A percentile compares a stretch with the other conserved stretches of the same genome.
Evolutionary conservation across 2,888 invertebrate genomes (phyloP).

Genomic region (Aricia artaxerxes): DNA sequence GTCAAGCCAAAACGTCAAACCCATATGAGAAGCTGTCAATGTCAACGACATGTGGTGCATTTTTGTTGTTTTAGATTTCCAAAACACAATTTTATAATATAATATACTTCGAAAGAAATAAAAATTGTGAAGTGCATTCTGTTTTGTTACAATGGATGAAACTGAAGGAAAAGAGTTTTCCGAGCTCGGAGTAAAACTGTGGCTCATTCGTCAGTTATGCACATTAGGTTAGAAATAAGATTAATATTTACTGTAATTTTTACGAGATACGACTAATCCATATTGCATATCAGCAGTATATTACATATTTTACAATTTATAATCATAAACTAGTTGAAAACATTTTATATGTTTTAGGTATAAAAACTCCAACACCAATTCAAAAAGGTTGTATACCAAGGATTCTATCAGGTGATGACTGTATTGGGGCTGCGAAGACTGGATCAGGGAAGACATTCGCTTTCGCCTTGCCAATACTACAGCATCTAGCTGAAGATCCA

Average conservation of each 20-base stretch:
- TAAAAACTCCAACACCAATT: conserved; percentile 89
- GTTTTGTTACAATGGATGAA: conserved; percentile 55
- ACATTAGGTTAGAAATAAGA: conserved; percentile 80
- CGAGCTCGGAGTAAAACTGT: conserved; percentile 84
- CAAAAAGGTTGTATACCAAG: conserved; percentile 90
- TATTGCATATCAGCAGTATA: neutral
- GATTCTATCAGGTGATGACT: conserved; percentile 90
- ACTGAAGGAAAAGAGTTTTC: conserved; percentile 76
- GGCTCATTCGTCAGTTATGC: conserved; percentile 86
- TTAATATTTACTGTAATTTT: neutral
- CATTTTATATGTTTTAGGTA: conserved; percentile 74
- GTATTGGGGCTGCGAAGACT: conserved; percentile 98
- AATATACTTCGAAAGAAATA: neutral
- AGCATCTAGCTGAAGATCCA: conserved; percentile 95
- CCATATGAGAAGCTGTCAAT: neutral
- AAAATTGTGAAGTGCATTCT: neutral
- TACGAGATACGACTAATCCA: neutral
- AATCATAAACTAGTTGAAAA: conserved; percentile 9
- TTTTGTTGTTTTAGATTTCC: neutral
- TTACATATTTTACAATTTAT: neutral
- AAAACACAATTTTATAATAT: neutral
- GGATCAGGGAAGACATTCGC: conserved; percentile 99
- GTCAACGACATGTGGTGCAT: neutral
- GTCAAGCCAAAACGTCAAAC: neutral
- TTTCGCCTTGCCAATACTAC: conserved; percentile 96